Evolutionary conservation across 2,888 invertebrate genomes (phyloP), one percentile per base, ranked within the genome.

Genomic region (Drymonia ruficornis): DNA sequence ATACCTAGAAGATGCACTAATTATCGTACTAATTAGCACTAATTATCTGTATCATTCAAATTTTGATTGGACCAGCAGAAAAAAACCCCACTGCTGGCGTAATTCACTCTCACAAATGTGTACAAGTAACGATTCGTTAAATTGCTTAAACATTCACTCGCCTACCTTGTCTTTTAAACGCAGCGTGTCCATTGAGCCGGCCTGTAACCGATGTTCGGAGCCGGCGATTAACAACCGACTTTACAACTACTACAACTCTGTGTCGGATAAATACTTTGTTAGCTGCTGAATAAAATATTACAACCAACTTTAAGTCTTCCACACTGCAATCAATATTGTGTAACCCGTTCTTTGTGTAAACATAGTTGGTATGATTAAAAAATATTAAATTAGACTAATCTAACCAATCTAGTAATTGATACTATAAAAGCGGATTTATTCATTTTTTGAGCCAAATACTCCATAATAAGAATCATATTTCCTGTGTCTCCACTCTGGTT

Each of bases 381-480:
- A n/a, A n/a, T n/a, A n/a, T n/a, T n/a, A n/a, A n/a, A n/a, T n/a
- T n/a, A n/a, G n/a, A 28, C 28, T 28, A 28, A n/a, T n/a, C 28
- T 28, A 7, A 2, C 28, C 28, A 28, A 28, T 28, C 28, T 7
- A 28, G 8, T n/a, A 1, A 28, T 7, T 28, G 0, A 28, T 28
- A 28, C 28, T 36, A 36, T 36, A 36, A n/a, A 36, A 36, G 19
- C 13, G 19, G 19, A 43, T 43, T 43, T 43, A 43, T 23, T 43
- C 47, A 18, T 9, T 29, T 34, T 23, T 49, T 19, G 38, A 36
- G 19, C 38, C 38, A 38, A 49, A 38, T 38, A 16, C 23, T 46
- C 5, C 5, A 11, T 28, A 46, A 46, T 29, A 29, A 29, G 8
- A 23, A n/a, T 46, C 28, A 46, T n/a, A 23, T 16, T 38, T 1